These are phyloP conservation scores for Pseudomyrmex gracilis DNA, from an alignment of 1,140 invertebrate genomes.

Conservation along the genomic window DNA sequence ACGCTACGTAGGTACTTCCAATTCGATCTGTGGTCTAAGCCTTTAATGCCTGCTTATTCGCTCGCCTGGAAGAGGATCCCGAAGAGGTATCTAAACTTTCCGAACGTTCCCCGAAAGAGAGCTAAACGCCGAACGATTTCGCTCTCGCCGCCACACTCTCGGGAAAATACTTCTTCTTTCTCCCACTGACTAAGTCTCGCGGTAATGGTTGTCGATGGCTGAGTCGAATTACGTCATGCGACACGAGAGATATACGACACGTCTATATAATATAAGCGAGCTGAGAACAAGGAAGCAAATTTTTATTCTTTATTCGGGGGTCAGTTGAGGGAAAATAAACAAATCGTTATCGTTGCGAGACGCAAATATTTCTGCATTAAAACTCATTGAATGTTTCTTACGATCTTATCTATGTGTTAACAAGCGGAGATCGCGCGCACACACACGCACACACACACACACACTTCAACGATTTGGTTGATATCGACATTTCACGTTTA, in stretches of 20 bases:
- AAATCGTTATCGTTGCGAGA: too few relatives aligned
- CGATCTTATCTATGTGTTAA: not conserved
- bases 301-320: too few relatives aligned
- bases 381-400: too few relatives aligned
- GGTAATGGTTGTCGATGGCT: constrained; percentile 32
- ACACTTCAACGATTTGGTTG: constrained; percentile 1
- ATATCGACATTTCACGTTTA: constrained; percentile 44
- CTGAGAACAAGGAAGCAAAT: too few relatives aligned
- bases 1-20: constrained; percentile 67
- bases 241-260: constrained; percentile 1
- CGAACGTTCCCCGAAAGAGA: constrained; percentile 72
- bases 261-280: too few relatives aligned
- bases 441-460: constrained; percentile 1
- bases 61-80: constrained; percentile 70
- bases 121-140: constrained; percentile 71
- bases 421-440: not conserved
- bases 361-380: not conserved
- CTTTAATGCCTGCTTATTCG: constrained; percentile 79
- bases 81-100: constrained; percentile 78
- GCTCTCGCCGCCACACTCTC: constrained; percentile 46
- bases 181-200: constrained; percentile 64
- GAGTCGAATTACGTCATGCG: constrained; percentile 35
- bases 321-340: too few relatives aligned
- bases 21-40: constrained; percentile 77
- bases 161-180: constrained; percentile 63